phyloP scores from a whole-genome alignment of 2,888 invertebrate genomes.

The Stramonita haemastoma region DNA sequence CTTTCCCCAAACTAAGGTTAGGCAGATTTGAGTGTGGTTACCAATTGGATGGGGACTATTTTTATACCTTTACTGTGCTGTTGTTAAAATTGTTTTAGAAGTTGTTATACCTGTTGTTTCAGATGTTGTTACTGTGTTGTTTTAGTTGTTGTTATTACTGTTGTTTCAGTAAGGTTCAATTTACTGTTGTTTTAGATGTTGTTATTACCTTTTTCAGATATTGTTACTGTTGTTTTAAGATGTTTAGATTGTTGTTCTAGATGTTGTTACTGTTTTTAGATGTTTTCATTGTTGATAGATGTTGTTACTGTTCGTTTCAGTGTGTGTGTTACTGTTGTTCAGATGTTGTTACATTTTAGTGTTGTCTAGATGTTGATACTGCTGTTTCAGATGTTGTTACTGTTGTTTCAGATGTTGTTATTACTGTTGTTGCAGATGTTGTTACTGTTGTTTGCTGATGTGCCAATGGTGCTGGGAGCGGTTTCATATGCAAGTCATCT shows the following conservation, averaged over 20 bases:
- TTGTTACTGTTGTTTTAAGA: conserved; percentile 25
- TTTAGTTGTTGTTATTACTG: too few relatives aligned
- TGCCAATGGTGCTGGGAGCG: conserved; percentile 29
- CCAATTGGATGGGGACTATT: too few relatives aligned
- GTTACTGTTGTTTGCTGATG: conserved; percentile 32
- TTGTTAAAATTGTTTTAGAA: too few relatives aligned
- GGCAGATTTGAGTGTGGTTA: too few relatives aligned
- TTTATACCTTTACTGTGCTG: too few relatives aligned
- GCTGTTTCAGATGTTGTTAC: neutral
- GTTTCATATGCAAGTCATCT: neutral
- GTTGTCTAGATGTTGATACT: too few relatives aligned
- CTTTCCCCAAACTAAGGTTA: too few relatives aligned
- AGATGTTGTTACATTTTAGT: neutral
- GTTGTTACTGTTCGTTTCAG: conserved; percentile 35
- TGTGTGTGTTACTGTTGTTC: neutral
- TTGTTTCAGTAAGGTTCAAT: neutral
- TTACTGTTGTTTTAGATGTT: conserved; percentile 12
- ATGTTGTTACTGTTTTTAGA: too few relatives aligned
- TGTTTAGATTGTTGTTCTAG: neutral
- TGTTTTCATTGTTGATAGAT: too few relatives aligned
- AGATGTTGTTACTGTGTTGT: neutral
- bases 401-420: conserved; percentile 21
- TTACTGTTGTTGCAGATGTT: conserved; percentile 34
- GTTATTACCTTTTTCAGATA: too few relatives aligned
- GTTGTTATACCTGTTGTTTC: neutral